These are phyloP conservation scores for Seriola quinqueradiata DNA, from an alignment of 2,113 vertebrate genomes.

Conservation along the genomic window DNA sequence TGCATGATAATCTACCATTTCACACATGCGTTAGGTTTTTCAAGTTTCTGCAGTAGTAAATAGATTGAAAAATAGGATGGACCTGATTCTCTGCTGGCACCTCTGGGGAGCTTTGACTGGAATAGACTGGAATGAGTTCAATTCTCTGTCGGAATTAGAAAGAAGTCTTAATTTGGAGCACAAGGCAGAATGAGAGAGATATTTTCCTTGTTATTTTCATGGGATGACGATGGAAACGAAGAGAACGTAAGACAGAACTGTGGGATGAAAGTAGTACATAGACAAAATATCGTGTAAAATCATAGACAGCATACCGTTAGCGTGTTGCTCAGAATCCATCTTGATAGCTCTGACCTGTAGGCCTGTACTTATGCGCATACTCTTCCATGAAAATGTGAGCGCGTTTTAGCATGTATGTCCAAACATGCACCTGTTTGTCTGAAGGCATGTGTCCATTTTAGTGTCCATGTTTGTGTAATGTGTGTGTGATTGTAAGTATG, in stretches of 20 bases:
- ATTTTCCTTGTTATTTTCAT: constrained; percentile 22
- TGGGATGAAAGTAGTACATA: not conserved
- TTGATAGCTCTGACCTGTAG: not conserved
- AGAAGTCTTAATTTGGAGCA: constrained; percentile 59
- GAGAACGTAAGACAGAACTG: not conserved
- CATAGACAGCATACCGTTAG: not conserved
- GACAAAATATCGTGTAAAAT: not conserved
- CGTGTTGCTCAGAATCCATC: not conserved
- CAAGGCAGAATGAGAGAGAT: not conserved
- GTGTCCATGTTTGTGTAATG: constrained; percentile 30
- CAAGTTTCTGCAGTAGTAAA: constrained; percentile 43
- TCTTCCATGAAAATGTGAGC: too few relatives aligned
- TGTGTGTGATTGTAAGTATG: constrained; percentile 46
- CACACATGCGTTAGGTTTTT: not conserved
- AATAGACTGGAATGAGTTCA: constrained; percentile 74
- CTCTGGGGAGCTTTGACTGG: constrained; percentile 56
- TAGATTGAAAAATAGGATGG: constrained; percentile 49
- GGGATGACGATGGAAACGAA: constrained; percentile 19
- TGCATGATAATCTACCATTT: constrained; percentile 28
- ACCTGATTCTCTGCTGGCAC: constrained; percentile 50
- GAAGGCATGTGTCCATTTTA: constrained; percentile 21
- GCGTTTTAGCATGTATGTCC: too few relatives aligned
- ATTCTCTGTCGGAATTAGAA: constrained; percentile 55
- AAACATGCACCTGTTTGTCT: constrained; percentile 5
- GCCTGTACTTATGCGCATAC: too few relatives aligned